Evolutionary conservation across 1,140 invertebrate species (phyloP).

Genomic region (Epicauta chinensis): DNA sequence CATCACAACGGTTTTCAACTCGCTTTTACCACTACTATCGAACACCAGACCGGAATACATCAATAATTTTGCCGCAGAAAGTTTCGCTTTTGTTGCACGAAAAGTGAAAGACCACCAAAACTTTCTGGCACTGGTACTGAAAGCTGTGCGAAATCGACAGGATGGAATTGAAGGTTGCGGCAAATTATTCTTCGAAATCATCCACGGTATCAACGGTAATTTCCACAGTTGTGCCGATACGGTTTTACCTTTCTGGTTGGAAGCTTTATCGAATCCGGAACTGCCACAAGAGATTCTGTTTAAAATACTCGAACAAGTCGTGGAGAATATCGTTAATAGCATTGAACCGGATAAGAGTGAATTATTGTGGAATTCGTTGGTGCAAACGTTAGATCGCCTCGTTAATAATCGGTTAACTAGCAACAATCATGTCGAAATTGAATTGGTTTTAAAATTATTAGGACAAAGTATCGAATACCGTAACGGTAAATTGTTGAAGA

Average conservation of each 20-base stretch:
- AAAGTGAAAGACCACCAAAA: slow-evolving; percentile 76
- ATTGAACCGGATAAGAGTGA: slow-evolving; percentile 54
- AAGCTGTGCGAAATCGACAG: slow-evolving; percentile 56
- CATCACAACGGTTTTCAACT: slow-evolving; percentile 64
- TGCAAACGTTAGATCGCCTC: slow-evolving; percentile 34
- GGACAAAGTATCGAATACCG: slow-evolving; percentile 55
- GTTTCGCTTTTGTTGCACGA: slow-evolving; percentile 85
- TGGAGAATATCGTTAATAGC: slow-evolving; percentile 51
- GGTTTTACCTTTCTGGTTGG: slow-evolving; percentile 57
- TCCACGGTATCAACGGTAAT: slow-evolving; percentile 70
- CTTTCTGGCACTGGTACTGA: slow-evolving; percentile 66
- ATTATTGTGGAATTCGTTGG: slow-evolving; percentile 51
- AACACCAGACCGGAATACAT: slow-evolving; percentile 69
- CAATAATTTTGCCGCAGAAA: slow-evolving; percentile 89
- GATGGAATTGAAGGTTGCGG: slow-evolving; percentile 62
- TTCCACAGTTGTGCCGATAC: slow-evolving; percentile 72
- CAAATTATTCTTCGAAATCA: slow-evolving; percentile 77
- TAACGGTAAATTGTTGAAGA: slow-evolving; percentile 55
- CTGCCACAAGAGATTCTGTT: slow-evolving; percentile 53
- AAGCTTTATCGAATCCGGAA: slow-evolving; percentile 49
- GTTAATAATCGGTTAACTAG: slow-evolving; percentile 17
- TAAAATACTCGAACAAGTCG: slow-evolving; percentile 54
- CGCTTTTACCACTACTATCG: slow-evolving; percentile 68
- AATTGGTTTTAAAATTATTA: slow-evolving; percentile 51
- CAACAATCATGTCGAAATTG: slow-evolving; percentile 30